These are phyloP conservation scores for Echiichthys vipera DNA, from an alignment of 2,797 vertebrate genomes.

Conservation along the genomic window DNA sequence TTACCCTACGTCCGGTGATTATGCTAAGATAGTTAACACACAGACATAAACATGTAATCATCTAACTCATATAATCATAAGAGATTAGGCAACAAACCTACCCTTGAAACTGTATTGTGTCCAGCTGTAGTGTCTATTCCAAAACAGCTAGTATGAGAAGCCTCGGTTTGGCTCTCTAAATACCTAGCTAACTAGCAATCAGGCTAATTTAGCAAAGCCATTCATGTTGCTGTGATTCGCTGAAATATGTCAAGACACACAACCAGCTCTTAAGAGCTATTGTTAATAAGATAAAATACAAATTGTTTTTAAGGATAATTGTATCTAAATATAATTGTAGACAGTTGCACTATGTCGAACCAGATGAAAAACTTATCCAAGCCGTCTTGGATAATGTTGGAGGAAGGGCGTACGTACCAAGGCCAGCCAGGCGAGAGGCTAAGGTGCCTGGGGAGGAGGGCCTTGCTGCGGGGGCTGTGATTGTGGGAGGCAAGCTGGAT, in stretches of 20 bases:
- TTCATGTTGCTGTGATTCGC: background rate
- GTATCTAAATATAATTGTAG: background rate
- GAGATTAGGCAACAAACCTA: no score
- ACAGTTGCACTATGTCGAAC: background rate
- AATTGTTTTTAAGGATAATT: background rate
- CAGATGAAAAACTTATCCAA: background rate
- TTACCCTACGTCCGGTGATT: background rate
- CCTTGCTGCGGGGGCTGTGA: conserved; percentile 61
- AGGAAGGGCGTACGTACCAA: conserved; percentile 85
- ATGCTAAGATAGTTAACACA: background rate
- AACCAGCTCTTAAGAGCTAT: background rate
- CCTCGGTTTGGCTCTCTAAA: background rate
- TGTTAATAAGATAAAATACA: background rate
- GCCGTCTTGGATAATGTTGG: background rate
- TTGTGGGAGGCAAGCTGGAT: conserved; percentile 66
- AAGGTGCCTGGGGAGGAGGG: conserved; percentile 85
- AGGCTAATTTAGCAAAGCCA: background rate
- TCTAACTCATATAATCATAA: no score
- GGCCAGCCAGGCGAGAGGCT: conserved; percentile 92
- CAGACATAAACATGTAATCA: no score
- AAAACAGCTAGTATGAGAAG: background rate
- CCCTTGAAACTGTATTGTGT: background rate
- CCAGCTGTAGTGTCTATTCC: background rate
- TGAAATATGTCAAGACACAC: background rate
- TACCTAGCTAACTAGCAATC: background rate